phyloP scores from a whole-genome alignment of 2,113 vertebrate genomes.

The Meles meles region DNA sequence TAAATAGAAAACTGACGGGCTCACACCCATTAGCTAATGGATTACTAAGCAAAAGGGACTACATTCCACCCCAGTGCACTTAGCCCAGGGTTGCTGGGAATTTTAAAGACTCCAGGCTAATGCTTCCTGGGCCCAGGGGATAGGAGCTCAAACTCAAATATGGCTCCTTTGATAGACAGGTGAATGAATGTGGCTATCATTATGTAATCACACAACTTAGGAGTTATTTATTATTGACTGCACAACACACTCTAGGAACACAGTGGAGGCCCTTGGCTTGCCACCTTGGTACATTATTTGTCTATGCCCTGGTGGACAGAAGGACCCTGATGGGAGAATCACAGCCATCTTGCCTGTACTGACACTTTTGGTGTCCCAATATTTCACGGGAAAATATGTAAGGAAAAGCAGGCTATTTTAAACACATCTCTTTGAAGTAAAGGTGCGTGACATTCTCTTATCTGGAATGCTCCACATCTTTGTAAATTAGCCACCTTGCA shows the following conservation, averaged over 20 bases:
- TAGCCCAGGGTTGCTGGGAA: constrained; percentile 82
- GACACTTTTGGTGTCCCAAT: not conserved
- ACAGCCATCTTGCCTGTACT: not conserved
- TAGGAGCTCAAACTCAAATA: constrained; percentile 79
- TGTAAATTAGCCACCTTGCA: not conserved
- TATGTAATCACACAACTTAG: constrained; percentile 77
- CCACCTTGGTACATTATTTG: not conserved
- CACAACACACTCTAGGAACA: constrained; percentile 59
- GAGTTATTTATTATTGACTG: constrained; percentile 76
- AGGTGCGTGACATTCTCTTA: not conserved
- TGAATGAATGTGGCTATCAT: constrained; percentile 83
- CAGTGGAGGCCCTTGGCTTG: constrained; percentile 53
- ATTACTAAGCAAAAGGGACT: constrained; percentile 85
- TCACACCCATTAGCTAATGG: constrained; percentile 97
- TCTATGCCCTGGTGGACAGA: not conserved
- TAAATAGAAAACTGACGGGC: constrained; percentile 87
- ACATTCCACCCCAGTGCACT: constrained; percentile 84
- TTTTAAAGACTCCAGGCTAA: constrained; percentile 79
- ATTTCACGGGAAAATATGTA: not conserved
- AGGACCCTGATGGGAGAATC: constrained; percentile 4
- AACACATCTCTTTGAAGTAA: not conserved
- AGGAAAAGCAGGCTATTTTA: not conserved
- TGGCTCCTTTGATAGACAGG: constrained; percentile 81
- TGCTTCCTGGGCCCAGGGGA: constrained; percentile 76
- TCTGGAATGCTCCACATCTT: not conserved